Conservation (phyloP, 2,797 vertebrate species). For the Tamandua tetradactyla region DNA sequence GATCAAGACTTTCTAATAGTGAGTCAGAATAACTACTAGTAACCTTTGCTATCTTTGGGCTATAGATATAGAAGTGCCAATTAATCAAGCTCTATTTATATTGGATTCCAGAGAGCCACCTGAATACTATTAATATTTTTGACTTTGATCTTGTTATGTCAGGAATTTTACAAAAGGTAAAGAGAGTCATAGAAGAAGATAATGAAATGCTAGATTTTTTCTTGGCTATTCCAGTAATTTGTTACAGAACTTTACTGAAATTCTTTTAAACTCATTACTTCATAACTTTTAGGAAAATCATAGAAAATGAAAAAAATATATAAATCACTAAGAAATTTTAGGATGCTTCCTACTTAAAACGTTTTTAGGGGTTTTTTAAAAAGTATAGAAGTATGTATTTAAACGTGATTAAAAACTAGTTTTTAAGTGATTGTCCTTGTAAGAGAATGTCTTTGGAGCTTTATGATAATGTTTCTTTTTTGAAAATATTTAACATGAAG, state of each 20-base stretch:
- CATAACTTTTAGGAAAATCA: slow-evolving; percentile 28
- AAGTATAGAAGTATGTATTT: slow-evolving; percentile 26
- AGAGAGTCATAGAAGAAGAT: neutral
- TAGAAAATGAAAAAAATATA: slow-evolving; percentile 16
- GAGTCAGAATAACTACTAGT: slow-evolving; percentile 30
- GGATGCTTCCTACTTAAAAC: slow-evolving; percentile 43
- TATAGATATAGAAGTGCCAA: neutral
- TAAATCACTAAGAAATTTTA: neutral
- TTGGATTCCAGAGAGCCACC: neutral
- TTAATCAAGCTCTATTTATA: neutral
- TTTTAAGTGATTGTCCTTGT: neutral
- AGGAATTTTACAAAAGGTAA: slow-evolving; percentile 14
- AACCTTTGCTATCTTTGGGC: slow-evolving; percentile 16
- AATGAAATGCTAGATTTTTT: neutral
- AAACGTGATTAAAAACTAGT: slow-evolving; percentile 42
- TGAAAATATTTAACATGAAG: too few species aligned
- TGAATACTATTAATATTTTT: neutral
- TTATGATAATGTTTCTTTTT: neutral
- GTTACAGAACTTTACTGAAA: slow-evolving; percentile 19
- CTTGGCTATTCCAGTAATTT: slow-evolving; percentile 31
- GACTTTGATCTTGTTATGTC: neutral
- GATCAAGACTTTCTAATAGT: slow-evolving; percentile 38
- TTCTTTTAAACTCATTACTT: slow-evolving; percentile 31
- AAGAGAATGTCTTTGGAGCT: neutral
- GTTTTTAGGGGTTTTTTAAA: slow-evolving; percentile 53